These are phyloP conservation scores for Subacronicta megacephala DNA, from an alignment of 2,888 invertebrate genomes.

Conservation along the genomic window DNA sequence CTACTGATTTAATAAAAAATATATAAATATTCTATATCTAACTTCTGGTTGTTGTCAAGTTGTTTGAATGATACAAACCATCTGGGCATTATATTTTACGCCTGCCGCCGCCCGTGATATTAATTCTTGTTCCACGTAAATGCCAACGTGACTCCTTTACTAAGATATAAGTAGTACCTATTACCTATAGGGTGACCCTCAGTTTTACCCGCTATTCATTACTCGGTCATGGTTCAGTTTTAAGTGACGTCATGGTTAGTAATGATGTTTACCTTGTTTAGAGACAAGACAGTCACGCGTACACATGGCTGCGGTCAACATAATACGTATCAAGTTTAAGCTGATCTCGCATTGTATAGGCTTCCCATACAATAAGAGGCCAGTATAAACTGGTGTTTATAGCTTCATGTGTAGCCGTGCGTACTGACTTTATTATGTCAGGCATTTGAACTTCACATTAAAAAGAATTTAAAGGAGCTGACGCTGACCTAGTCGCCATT, in stretches of 20 bases:
- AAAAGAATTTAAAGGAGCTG: constrained; percentile 16
- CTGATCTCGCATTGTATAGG: too few relatives aligned
- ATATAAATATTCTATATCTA: constrained; percentile 20
- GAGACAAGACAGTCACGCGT: constrained; percentile 21
- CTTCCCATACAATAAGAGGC: too few relatives aligned
- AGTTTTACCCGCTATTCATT: constrained; percentile 39
- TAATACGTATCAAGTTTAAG: too few relatives aligned
- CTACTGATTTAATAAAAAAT: constrained; percentile 32
- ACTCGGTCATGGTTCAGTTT: constrained; percentile 59
- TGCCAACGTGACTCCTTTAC: constrained; percentile 32
- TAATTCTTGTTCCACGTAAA: constrained; percentile 17
- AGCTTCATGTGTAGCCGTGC: too few relatives aligned
- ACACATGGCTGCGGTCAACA: too few relatives aligned
- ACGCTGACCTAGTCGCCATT: constrained; percentile 8
- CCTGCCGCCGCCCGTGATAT: too few relatives aligned
- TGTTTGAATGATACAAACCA: constrained; percentile 4
- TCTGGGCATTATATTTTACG: neutral
- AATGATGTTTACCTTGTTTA: constrained; percentile 48
- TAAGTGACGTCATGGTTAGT: constrained; percentile 40
- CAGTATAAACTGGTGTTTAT: too few relatives aligned
- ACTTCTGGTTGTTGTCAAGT: constrained; percentile 24
- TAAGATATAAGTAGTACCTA: constrained; percentile 11
- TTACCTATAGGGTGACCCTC: constrained; percentile 30
- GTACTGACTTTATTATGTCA: constrained; percentile 18
- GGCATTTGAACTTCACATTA: constrained; percentile 10